Base-by-base conservation (phyloP, 2,113 vertebrate genomes). In the Megaleporinus macrocephalus region DNA sequence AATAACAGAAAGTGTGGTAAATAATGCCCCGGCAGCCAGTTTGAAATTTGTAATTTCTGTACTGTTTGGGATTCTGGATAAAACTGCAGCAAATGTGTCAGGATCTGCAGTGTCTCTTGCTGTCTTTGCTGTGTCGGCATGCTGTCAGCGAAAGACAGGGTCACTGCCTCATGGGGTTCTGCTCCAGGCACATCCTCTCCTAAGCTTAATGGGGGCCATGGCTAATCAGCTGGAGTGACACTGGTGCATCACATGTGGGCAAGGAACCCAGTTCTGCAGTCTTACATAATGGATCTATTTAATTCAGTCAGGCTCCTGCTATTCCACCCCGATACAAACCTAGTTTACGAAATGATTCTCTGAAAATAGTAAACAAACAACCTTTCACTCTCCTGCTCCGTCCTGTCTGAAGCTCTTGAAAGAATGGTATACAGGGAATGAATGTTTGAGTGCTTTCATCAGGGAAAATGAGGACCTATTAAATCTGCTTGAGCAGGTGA, bases 211-310 rank as follows among this genome's bases (percentile, higher is more conserved):
- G 74, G 77, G 63, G 80, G 81, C 27, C 80, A 87, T 49, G 84
- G 81, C 78, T 81, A 73, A 80, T 86, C 72, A 79, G 85, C 78
- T 84, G 55, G 74, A 86, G 82, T 81, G 85, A 84, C 88, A 85
- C 36, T 80, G 71, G 47, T 29, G 47, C 80, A 73, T 57, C 83
- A 69, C 81, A 83, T 79, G 89, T 88, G 85, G 90, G 91, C 66
- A 86, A 84, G 78, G 82, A 78, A 70, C 66, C 59, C 77, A 83
- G 57, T 84, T 82, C 87, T 63, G 83, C 87, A 91, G 89, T 86
- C 75, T 93, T 93, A 91, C 84, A 90, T 94, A 93, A 93, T 65
- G 71, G 74, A 73, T 69, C 36, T 72, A 81, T 83, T 77, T 83
- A 75, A 87, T 91, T 90, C 77, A 87, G 79, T 79, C 76, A 30